These are phyloP conservation scores for Montipora capricornis DNA, from an alignment of 64 coral and sea anemone species.

Conservation along the genomic window DNA sequence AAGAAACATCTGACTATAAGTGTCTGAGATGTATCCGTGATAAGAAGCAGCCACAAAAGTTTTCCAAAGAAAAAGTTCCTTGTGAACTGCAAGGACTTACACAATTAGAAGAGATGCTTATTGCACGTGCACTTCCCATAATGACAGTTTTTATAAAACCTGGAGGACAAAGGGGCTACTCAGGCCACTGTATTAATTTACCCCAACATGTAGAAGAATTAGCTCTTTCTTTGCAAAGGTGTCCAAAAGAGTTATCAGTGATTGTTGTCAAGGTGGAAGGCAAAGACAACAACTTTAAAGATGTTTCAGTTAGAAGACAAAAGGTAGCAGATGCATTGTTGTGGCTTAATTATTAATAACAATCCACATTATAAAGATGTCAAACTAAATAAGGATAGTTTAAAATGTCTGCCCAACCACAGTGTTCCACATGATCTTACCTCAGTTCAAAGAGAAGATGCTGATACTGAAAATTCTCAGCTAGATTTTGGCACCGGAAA, in stretches of 20 bases:
- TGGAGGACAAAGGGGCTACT: no score
- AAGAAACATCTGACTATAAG: no score
- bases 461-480: no score
- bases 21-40: no score
- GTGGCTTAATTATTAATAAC: slow-evolving; percentile 55
- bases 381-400: slow-evolving; percentile 24
- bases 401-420: slow-evolving; percentile 42
- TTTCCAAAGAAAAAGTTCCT: no score
- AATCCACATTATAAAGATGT: slow-evolving; percentile 57
- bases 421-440: slow-evolving; percentile 37
- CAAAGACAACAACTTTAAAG: slow-evolving; percentile 18
- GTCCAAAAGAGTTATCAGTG: slow-evolving; percentile 53
- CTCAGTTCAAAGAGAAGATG: slow-evolving; percentile 30
- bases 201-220: slow-evolving; percentile 36
- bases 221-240: slow-evolving; percentile 24
- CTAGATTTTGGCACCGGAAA: neutral
- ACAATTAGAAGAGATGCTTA: no score
- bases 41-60: no score
- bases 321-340: slow-evolving; percentile 38
- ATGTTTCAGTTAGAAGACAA: slow-evolving; percentile 31
- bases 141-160: neutral
- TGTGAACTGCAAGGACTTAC: no score
- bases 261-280: slow-evolving; percentile 39
- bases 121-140: no score
- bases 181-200: neutral